A percentile compares a stretch with the other conserved stretches of the same genome.
phyloP scores from a whole-genome alignment of 2,797 vertebrate species.

The Ctenosaura bakeri region DNA sequence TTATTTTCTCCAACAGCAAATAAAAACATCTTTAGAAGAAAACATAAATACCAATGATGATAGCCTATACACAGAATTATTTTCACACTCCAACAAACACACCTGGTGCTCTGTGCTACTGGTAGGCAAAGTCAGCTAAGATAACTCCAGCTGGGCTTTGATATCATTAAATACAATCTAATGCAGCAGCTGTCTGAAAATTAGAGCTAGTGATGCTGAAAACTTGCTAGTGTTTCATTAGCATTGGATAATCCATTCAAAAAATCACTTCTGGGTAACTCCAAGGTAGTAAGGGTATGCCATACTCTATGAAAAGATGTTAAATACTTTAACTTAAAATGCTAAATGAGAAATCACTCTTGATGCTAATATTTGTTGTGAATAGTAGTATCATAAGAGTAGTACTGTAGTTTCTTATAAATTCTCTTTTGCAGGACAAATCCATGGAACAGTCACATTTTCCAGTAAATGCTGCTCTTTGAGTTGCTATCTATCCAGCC shows the following conservation, averaged over 20 bases:
- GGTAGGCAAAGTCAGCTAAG: slow-evolving; percentile 61
- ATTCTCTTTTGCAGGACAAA: neutral
- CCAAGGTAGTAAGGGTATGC: neutral
- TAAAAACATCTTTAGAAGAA: slow-evolving; percentile 65
- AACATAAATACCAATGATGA: slow-evolving; percentile 55
- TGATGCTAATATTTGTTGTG: neutral
- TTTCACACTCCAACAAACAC: slow-evolving; percentile 68
- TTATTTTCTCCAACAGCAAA: slow-evolving; percentile 25
- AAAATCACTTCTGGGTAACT: slow-evolving; percentile 15
- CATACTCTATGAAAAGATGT: slow-evolving; percentile 2
- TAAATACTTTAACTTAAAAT: slow-evolving; percentile 18
- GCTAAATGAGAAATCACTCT: neutral
- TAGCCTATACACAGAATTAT: slow-evolving; percentile 56
- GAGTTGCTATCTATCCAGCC: neutral
- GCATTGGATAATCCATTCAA: slow-evolving; percentile 55
- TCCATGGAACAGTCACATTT: slow-evolving; percentile 2
- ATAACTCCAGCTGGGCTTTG: slow-evolving; percentile 67
- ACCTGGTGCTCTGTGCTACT: slow-evolving; percentile 59
- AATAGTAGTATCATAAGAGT: neutral
- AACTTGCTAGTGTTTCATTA: slow-evolving; percentile 60
- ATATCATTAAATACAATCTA: slow-evolving; percentile 72
- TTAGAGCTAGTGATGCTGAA: slow-evolving; percentile 66
- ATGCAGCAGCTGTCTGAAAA: slow-evolving; percentile 74
- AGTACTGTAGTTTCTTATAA: neutral
- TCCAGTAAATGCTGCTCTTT: neutral